Conservation (phyloP, 1,140 invertebrate species). For the Aphis gossypii region DNA sequence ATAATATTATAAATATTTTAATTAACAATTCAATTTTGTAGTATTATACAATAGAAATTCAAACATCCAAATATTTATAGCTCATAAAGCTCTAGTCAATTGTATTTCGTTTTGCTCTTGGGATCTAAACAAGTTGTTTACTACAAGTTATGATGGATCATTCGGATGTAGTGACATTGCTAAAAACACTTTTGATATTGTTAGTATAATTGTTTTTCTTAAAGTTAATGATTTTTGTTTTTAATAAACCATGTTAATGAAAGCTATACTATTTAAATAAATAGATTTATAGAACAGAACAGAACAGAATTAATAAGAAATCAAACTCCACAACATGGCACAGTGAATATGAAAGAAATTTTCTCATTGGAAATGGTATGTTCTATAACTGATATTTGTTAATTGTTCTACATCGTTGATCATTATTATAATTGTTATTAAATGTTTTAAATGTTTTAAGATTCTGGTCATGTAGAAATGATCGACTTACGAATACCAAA, state of each 20-base stretch:
- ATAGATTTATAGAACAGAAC: conserved; percentile 60
- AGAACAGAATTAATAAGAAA: neutral
- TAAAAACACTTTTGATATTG: conserved; percentile 59
- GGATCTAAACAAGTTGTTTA: conserved; percentile 59
- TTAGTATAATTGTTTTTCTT: conserved; percentile 41
- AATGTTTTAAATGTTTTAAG: conserved; percentile 50
- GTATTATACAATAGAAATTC: conserved; percentile 54
- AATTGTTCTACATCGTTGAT: no score
- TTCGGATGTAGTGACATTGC: conserved; percentile 59
- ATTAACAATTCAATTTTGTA: conserved; percentile 19
- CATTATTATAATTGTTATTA: no score
- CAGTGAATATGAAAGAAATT: conserved; percentile 58
- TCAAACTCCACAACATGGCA: conserved; percentile 60
- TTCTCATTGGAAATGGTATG: conserved; percentile 60
- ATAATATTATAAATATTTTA: no score
- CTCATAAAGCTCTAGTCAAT: conserved; percentile 59
- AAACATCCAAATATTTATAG: conserved; percentile 51
- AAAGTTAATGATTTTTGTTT: neutral
- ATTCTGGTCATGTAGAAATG: conserved; percentile 59
- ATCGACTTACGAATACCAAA: conserved; percentile 57
- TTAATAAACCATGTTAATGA: neutral
- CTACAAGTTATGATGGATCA: conserved; percentile 61
- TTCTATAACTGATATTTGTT: neutral
- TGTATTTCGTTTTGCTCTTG: conserved; percentile 59
- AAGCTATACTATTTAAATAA: conserved; percentile 4